A percentile compares a stretch with the other conserved stretches of the same genome.
Evolutionary conservation across 2,797 vertebrate genomes (phyloP).

Genomic region (Rhinichthys osculus): DNA sequence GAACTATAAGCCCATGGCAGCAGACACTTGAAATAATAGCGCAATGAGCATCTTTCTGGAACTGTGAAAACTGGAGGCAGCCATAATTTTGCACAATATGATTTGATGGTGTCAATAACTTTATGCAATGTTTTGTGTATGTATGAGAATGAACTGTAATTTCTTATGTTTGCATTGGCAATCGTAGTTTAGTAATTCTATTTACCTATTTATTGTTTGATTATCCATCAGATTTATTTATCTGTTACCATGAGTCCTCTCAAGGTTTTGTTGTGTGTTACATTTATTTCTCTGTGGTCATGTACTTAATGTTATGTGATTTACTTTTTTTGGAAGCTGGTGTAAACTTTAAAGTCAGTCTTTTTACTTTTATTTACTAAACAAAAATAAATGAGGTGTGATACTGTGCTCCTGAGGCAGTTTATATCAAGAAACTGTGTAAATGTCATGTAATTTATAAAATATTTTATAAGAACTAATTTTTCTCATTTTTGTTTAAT

Average conservation of each 20-base stretch:
- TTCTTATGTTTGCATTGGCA: slow-evolving; percentile 76
- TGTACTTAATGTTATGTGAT: slow-evolving; percentile 66
- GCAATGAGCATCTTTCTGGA: slow-evolving; percentile 65
- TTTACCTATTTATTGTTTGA: slow-evolving; percentile 76
- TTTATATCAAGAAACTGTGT: slow-evolving; percentile 64
- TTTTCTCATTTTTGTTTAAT: slow-evolving; percentile 66
- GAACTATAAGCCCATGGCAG: slow-evolving; percentile 62
- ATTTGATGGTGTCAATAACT: slow-evolving; percentile 77
- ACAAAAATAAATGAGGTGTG: slow-evolving; percentile 17
- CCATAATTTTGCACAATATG: slow-evolving; percentile 84
- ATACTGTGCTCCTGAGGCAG: slow-evolving; percentile 29
- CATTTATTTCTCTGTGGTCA: slow-evolving; percentile 59
- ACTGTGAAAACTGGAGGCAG: slow-evolving; percentile 74
- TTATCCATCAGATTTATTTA: slow-evolving; percentile 65
- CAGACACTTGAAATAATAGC: slow-evolving; percentile 65
- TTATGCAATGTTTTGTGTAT: slow-evolving; percentile 79
- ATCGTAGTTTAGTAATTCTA: slow-evolving; percentile 76
- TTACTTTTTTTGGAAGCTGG: slow-evolving; percentile 62
- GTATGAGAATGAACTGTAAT: slow-evolving; percentile 57
- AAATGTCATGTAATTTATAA: slow-evolving; percentile 69
- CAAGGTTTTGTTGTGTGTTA: slow-evolving; percentile 64
- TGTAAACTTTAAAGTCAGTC: slow-evolving; percentile 61
- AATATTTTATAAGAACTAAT: slow-evolving; percentile 75
- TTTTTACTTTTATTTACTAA: slow-evolving; percentile 36
- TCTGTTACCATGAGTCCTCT: slow-evolving; percentile 63